Evolutionary conservation across 2,797 vertebrate genomes (phyloP), one percentile per base, ranked within the genome.

Genomic region (Cossypha dichroa): DNA sequence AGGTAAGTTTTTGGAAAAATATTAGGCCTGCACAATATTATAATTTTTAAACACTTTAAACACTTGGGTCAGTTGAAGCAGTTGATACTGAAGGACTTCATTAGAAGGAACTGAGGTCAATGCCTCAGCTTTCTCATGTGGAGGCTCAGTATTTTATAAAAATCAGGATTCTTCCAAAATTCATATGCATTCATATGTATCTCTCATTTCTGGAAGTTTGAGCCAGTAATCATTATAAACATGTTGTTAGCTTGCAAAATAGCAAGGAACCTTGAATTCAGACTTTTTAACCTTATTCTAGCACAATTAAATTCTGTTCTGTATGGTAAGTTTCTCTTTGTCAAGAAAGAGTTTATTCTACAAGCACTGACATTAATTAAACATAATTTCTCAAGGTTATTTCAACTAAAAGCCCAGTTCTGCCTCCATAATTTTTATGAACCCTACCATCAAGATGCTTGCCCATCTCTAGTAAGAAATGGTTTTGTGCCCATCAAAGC

Each of bases 401-500:
- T 33, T 95, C 21, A 25, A 8, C 23, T 49, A 22, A 88, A 51
- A 63, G 16, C 10, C 13, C 28, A 26, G 21, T 26, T 88, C 46
- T 70, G 21, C 11, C 28, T 18, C 9, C 8, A 74, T 60, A 17
- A 23, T 6, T 79, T 90, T 62, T 70, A 60, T 13, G 7, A 52
- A 6, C 23, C 6, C 31, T 49, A 22, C 20, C 29, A 38, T 38
- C 23, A 60, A 36, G 3, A 20, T 2, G 1, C 2, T 1, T 29
- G 13, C 28, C 29, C 18, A 7, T 38, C 18, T 63, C 11, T 33
- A 2, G 20, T 40, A 52, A 90, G 54, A 49, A 67, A 70, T 7
- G 38, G 7, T 34, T 81, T 83, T 26, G 9, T 68, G 15, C 12
- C 10, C 11, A 43, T 36, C 31, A 86, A 54, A 66, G 19, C 8